Evolutionary conservation across 30 jellyfish, hydroid and myxozoan genomes (phyloP), one percentile per base, ranked within the genome.

Genomic region (Cassiopea xamachana): DNA sequence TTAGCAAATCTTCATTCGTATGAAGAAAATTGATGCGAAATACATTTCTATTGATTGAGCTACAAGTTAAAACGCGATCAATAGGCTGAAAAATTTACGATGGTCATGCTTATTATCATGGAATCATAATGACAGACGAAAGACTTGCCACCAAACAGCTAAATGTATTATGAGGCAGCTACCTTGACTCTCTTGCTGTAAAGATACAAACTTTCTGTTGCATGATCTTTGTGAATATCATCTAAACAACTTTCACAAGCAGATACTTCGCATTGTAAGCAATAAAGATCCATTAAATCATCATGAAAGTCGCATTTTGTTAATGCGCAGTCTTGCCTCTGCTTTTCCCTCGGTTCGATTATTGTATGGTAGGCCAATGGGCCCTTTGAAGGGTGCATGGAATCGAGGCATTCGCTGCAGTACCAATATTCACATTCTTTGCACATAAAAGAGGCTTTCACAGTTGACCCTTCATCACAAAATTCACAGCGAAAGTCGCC

Each of bases 341-440:
- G 62, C 4, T 81, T 82, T 46, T n/a, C 83, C 48, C 70, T 48
- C 18, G 93, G 91, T 62, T 51, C 46, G 13, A 75, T 92, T 19
- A 77, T 92, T 77, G 67, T 67, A 64, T 92, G 98, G 5, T 60
- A 45, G 8, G 82, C 90, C 15, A 86, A 71, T 7, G 98, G 95
- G 48, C 96, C 98, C 61, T 78, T 87, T 60, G 58, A 15, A 2
- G 76, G 89, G 73, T 92, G 98, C 90, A 87, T 75, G 1, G 93
- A 47, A 17, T 86, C 94, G 15, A 86, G 88, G 82, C 98, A 92
- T 1, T 48, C 45, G 1, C 74, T 69, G 70, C 95, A 92, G 73
- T 87, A 92, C 89, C 92, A 83, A 58, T 48, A 91, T 2, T 73
- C 87, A 27, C 97, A 91, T n/a, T 69, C 80, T 47, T 60, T 48